Conservation (phyloP, 2,888 invertebrate species). For the Tortrix viridana region DNA sequence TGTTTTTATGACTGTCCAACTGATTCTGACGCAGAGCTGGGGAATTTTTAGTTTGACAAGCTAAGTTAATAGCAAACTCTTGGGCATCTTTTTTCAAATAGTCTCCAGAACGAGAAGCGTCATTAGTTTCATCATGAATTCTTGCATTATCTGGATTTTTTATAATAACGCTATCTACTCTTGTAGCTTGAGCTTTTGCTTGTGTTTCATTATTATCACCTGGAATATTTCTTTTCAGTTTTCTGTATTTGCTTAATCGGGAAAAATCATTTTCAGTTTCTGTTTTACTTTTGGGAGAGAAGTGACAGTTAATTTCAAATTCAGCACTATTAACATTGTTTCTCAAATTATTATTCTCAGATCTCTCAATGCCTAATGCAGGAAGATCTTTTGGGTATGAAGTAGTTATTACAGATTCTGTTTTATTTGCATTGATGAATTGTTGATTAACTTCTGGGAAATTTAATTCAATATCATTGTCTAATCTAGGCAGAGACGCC, state of each 20-base stretch:
- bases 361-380: constrained; percentile 49
- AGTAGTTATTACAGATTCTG: constrained; percentile 50
- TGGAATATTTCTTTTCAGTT: constrained; percentile 53
- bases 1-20: constrained; percentile 29
- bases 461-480: constrained; percentile 78
- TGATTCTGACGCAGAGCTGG: constrained; percentile 18
- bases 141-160: constrained; percentile 76
- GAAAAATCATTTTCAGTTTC: constrained; percentile 60
- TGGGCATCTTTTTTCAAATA: constrained; percentile 38
- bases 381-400: constrained; percentile 52
- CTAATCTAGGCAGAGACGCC: constrained; percentile 73
- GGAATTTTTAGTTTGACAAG: constrained; percentile 47
- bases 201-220: constrained; percentile 45
- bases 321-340: constrained; percentile 37
- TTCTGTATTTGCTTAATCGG: constrained; percentile 74
- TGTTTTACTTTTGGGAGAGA: constrained; percentile 44
- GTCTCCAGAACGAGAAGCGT: constrained; percentile 20
- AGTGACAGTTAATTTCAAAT: constrained; percentile 39
- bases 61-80: constrained; percentile 53
- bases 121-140: constrained; percentile 50
- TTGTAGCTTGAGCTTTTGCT: constrained; percentile 48
- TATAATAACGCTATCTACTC: constrained; percentile 78
- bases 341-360: constrained; percentile 40
- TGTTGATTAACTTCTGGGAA: constrained; percentile 81
- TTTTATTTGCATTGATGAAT: constrained; percentile 77